Percentiles rank a stretch among this genome's conserved stretches.
These are phyloP conservation scores for Aptenodytes patagonicus DNA, from an alignment of 2,113 vertebrate species.

Conservation along the genomic window DNA sequence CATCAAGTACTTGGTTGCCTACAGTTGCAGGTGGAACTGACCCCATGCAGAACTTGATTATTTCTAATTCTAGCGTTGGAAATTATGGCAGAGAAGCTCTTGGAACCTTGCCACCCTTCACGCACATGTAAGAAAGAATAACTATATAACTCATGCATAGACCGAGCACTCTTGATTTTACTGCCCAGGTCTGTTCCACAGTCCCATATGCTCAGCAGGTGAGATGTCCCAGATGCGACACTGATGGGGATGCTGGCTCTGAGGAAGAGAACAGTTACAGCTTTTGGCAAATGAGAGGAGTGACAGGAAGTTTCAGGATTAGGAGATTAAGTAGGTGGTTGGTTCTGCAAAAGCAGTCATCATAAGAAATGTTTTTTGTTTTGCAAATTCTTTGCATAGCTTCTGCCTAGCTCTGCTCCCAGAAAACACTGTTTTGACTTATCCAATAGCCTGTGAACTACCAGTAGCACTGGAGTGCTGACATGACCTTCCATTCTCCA, in stretches of 20 bases:
- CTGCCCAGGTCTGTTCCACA: neutral
- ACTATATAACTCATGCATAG: neutral
- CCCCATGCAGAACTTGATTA: neutral
- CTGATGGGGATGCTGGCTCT: neutral
- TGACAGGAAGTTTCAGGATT: neutral
- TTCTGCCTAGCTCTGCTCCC: neutral
- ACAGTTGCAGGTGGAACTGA: neutral
- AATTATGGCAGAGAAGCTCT: neutral
- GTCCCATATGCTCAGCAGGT: neutral
- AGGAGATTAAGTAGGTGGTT: neutral
- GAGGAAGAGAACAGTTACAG: neutral
- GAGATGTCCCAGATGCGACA: neutral
- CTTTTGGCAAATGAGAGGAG: neutral
- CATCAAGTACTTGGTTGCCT: neutral
- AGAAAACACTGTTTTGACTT: neutral
- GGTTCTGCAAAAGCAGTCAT: neutral
- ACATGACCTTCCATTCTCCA: neutral
- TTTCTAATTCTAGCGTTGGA: neutral
- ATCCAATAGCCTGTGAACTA: neutral
- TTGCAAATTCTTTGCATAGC: neutral
- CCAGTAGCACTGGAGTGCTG: neutral
- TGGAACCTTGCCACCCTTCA: neutral
- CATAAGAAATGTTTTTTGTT: neutral
- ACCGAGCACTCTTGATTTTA: neutral
- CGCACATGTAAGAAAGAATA: neutral